These are phyloP conservation scores for Adelosebastes latens DNA, from an alignment of 2,797 vertebrate genomes.

Conservation along the genomic window DNA sequence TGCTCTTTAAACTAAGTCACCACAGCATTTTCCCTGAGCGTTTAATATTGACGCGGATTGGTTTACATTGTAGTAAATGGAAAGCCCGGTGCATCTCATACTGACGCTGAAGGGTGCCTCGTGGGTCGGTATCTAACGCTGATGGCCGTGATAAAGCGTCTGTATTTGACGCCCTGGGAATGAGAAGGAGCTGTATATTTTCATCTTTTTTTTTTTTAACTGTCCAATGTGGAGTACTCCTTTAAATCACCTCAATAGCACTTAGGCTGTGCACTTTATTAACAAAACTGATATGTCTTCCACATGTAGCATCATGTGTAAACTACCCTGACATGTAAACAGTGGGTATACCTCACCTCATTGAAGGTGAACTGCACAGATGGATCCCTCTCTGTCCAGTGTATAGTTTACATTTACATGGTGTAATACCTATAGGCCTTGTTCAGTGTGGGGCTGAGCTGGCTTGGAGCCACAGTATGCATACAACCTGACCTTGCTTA, in stretches of 20 bases:
- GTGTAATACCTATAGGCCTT: neutral
- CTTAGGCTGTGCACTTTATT: neutral
- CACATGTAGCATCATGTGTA: neutral
- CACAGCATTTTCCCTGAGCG: no score
- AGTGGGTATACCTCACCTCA: conserved; percentile 9
- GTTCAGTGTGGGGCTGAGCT: conserved; percentile 6
- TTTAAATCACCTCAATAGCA: neutral
- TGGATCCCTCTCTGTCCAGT: neutral
- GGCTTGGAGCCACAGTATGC: conserved; percentile 25
- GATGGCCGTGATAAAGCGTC: no score
- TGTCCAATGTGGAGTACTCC: neutral
- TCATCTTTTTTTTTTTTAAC: neutral
- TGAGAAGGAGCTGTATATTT: no score
- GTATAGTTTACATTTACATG: neutral
- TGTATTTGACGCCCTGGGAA: no score
- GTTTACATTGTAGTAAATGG: no score
- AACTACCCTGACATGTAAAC: conserved; percentile 38
- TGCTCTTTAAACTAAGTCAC: no score
- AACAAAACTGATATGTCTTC: neutral
- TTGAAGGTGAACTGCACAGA: neutral
- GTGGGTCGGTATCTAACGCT: no score
- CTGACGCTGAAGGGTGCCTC: no score
- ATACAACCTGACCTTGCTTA: conserved; percentile 49
- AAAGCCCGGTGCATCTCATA: no score
- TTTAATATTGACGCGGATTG: no score